Percentiles rank a stretch among this genome's conserved stretches.
Conservation (phyloP, 2,113 vertebrate species). For the Campylomormyrus tamandua region DNA sequence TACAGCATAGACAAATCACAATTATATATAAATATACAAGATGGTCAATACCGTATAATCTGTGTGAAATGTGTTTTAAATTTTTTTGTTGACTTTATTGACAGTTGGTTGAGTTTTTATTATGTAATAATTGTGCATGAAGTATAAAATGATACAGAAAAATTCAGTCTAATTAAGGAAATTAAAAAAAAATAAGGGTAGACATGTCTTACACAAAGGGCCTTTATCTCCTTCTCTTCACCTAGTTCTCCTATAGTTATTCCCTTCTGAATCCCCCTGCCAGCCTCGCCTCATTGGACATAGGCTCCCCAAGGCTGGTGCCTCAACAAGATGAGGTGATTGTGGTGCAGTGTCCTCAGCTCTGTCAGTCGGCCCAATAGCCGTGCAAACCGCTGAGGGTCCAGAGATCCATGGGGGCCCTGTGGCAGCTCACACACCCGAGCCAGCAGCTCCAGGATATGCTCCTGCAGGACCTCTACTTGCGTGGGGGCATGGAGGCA, state of each 20-base stretch:
- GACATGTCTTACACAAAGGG: not conserved
- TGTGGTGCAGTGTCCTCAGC: constrained; percentile 77
- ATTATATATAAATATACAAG: not conserved
- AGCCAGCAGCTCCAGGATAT: constrained; percentile 77
- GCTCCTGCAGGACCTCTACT: constrained; percentile 83
- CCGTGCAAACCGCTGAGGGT: constrained; percentile 73
- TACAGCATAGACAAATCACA: not conserved
- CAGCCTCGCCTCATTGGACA: not conserved
- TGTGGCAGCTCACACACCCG: constrained; percentile 68
- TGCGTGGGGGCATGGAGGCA: constrained; percentile 68
- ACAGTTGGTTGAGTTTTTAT: not conserved
- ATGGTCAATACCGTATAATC: constrained; percentile 2
- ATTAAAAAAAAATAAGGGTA: not conserved
- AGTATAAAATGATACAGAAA: not conserved
- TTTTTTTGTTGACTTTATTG: not conserved
- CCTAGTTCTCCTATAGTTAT: not conserved
- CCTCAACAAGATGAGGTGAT: constrained; percentile 71
- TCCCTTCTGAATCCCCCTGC: not conserved
- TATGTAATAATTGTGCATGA: constrained; percentile 6
- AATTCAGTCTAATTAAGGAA: not conserved
- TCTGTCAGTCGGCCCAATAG: constrained; percentile 79
- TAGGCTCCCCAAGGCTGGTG: constrained; percentile 45
- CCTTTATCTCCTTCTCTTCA: not conserved
- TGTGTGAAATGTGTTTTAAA: not conserved
- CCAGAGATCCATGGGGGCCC: constrained; percentile 60